Base-by-base conservation (phyloP, 2,888 invertebrate genomes). In the Thecocarcelia acutangulata region DNA sequence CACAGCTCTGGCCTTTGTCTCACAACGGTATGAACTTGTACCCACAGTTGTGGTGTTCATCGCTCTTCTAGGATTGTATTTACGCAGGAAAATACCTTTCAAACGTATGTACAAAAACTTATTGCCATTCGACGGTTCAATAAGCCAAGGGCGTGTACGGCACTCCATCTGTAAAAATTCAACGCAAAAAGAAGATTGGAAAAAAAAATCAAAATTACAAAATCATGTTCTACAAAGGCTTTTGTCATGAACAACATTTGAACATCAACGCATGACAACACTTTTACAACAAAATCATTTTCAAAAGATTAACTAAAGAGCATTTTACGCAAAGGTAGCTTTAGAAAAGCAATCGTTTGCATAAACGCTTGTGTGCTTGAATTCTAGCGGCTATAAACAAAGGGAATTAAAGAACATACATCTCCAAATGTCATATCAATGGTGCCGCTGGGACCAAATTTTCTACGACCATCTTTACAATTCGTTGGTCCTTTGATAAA, bases 31-130 rank as follows among this genome's bases (percentile, higher is more conserved):
- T 77, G 91, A 91, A 77, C 91, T 90, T 81, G 92, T 93, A 85
- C 91, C 93, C 82, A 90, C 92, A 84, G 92, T 93, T 50, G 92
- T 94, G 85, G 92, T 92, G 88, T 93, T 93, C 87, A 92, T 92
- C 37, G 92, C 89, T 56, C 93, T 91, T 78, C 84, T 85, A 19
- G 91, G 91, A 88, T 90, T 90, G 84, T 91, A 90, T 83, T 90
- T 90, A 83, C 91, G 89, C 78, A 91, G 86, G 76, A 93, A 92
- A 84, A 92, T 93, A 1, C 96, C 96, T 83, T 93, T 93, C 80
- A 95, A 92, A 88, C 96, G 95, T 21, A 96, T 93, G 91, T 96
- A 96, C 5, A 97, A 92, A 87, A 94, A 97, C 84, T 94, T 94
- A 78, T 90, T 90, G 58, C 94, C 94, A 11, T 93, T 93, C 0